Conservation (phyloP, 2,113 vertebrate genomes). For the Brachypodius melanocephalos region DNA sequence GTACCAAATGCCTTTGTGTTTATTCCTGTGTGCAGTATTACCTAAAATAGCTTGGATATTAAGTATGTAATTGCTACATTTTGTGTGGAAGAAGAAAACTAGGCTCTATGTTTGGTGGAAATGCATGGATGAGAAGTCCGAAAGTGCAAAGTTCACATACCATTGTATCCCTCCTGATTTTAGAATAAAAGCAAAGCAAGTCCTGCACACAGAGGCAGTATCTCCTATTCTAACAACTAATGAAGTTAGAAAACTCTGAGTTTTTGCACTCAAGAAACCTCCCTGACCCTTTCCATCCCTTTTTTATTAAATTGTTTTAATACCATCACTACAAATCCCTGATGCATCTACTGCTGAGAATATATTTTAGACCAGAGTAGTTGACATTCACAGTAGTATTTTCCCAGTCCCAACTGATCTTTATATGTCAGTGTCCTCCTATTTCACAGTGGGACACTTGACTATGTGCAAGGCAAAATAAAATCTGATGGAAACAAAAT, state of each 20-base stretch:
- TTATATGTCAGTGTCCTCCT: background rate
- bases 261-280: background rate
- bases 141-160: background rate
- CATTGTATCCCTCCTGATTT: background rate
- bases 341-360: background rate
- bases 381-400: background rate
- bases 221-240: background rate
- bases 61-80: background rate
- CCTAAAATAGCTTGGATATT: background rate
- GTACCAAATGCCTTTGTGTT: background rate
- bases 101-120: background rate
- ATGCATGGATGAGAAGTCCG: background rate
- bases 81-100: background rate
- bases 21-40: background rate
- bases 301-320: background rate
- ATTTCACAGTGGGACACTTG: background rate
- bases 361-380: background rate
- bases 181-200: background rate
- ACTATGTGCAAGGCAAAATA: background rate
- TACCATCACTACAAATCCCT: background rate
- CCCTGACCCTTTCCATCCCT: fast-evolving
- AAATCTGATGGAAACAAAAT: background rate
- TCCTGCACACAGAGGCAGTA: background rate
- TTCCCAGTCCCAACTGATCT: background rate
- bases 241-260: background rate